phyloP scores from a whole-genome alignment of 2,113 vertebrate species.

The Campylomormyrus tamandua region DNA sequence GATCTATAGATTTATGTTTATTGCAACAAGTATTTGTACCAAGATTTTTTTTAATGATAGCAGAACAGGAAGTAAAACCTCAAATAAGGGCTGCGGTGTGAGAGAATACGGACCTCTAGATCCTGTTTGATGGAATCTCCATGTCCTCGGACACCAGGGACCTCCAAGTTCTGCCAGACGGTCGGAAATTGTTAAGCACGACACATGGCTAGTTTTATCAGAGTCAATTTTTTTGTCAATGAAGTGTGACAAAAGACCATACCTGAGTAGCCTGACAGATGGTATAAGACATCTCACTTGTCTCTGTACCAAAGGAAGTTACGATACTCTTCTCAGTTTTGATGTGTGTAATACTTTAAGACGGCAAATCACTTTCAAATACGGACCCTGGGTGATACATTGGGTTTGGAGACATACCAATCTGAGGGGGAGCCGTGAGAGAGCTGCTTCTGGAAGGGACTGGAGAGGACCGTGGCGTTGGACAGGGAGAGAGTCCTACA shows the following conservation, averaged over 20 bases:
- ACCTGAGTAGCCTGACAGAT: constrained; percentile 63
- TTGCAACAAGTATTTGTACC: background rate
- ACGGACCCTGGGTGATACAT: background rate
- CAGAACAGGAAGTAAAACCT: background rate
- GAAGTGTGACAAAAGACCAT: constrained; percentile 28
- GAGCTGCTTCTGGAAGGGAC: constrained; percentile 49
- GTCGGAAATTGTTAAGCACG: background rate
- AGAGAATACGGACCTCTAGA: constrained; percentile 48
- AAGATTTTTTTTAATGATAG: too few relatives aligned
- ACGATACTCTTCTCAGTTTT: background rate
- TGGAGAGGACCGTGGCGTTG: constrained; percentile 54
- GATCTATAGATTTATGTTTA: background rate
- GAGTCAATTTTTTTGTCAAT: background rate
- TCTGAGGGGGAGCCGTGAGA: constrained; percentile 40
- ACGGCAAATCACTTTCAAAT: background rate
- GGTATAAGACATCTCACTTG: constrained; percentile 40
- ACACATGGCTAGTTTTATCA: background rate
- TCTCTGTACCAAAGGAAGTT: constrained; percentile 35
- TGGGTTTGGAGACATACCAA: constrained; percentile 45
- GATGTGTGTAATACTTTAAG: background rate
- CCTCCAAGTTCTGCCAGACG: constrained; percentile 48
- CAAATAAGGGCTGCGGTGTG: background rate
- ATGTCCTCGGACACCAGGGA: constrained; percentile 45
- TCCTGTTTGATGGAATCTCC: constrained; percentile 38
- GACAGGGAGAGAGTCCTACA: constrained; percentile 63